These are phyloP conservation scores for Coracias cyanogaster DNA, from an alignment of 2,797 vertebrate genomes.

Conservation along the genomic window DNA sequence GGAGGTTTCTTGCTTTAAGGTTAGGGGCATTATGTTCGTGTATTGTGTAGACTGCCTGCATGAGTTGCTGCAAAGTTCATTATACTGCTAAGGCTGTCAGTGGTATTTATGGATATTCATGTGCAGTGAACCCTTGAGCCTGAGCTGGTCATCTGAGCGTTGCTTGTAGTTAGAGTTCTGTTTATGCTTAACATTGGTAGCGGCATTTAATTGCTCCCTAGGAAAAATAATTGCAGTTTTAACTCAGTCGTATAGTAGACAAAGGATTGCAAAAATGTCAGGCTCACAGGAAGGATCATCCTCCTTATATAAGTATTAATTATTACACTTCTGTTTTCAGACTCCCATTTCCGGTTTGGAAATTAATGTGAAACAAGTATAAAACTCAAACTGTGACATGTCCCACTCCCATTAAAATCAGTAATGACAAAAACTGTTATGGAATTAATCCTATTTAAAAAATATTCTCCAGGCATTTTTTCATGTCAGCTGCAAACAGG, in stretches of 20 bases:
- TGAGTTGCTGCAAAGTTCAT: constrained; percentile 79
- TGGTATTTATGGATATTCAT: constrained; percentile 78
- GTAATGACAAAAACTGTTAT: background rate
- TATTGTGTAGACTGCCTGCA: constrained; percentile 72
- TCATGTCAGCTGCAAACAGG: constrained; percentile 28
- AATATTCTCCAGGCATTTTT: constrained; percentile 63
- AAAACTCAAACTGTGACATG: fast-evolving
- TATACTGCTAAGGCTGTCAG: constrained; percentile 75
- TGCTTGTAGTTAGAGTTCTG: constrained; percentile 68
- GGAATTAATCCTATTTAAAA: background rate
- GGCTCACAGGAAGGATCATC: background rate
- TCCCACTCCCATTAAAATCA: background rate
- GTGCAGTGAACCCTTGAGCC: constrained; percentile 83
- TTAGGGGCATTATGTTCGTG: constrained; percentile 57
- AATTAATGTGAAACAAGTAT: background rate
- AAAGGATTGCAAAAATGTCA: background rate
- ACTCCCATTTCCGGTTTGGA: background rate
- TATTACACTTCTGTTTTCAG: background rate
- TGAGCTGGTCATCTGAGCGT: constrained; percentile 78
- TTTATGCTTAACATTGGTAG: constrained; percentile 73
- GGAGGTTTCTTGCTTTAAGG: constrained; percentile 44
- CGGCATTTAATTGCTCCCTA: constrained; percentile 74
- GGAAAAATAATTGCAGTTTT: constrained; percentile 64
- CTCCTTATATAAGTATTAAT: background rate
- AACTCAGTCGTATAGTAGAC: background rate